These are phyloP conservation scores for Xanthorhoe designata DNA, from an alignment of 2,888 invertebrate species.

Conservation along the genomic window DNA sequence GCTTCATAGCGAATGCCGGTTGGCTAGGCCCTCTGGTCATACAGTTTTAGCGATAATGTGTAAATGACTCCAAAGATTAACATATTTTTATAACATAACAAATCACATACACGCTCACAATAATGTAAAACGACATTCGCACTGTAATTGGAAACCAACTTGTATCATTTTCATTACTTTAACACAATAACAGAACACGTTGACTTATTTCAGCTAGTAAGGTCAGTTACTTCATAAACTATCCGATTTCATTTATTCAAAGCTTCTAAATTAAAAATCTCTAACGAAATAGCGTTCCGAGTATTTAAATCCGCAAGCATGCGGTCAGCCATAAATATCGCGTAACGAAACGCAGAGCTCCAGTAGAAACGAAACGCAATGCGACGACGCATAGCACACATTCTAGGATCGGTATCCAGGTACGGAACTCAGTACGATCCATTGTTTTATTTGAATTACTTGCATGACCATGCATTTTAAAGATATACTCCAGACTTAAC, in stretches of 20 bases:
- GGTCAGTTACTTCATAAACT: not conserved
- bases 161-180: too few species aligned
- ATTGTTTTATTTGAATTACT: conserved; percentile 20
- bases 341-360: conserved; percentile 23
- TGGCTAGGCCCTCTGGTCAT: too few species aligned
- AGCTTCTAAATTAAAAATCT: conserved; percentile 25
- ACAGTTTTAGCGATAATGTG: too few species aligned
- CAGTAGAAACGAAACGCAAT: conserved; percentile 35
- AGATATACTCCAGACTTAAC: not conserved
- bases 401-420: conserved; percentile 21
- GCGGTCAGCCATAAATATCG: conserved; percentile 34
- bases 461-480: not conserved
- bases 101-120: too few species aligned
- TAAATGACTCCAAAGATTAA: too few species aligned
- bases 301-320: conserved; percentile 32
- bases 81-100: too few species aligned
- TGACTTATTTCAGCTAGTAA: not conserved
- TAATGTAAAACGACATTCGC: too few species aligned
- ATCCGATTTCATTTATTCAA: not conserved
- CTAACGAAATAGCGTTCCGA: conserved; percentile 14
- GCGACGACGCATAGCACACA: conserved; percentile 40
- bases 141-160: too few species aligned
- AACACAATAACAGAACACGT: not conserved
- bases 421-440: conserved; percentile 5
- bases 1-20: too few species aligned